phyloP scores from a whole-genome alignment of 2,113 vertebrate genomes.

The Phainopepla nitens region DNA sequence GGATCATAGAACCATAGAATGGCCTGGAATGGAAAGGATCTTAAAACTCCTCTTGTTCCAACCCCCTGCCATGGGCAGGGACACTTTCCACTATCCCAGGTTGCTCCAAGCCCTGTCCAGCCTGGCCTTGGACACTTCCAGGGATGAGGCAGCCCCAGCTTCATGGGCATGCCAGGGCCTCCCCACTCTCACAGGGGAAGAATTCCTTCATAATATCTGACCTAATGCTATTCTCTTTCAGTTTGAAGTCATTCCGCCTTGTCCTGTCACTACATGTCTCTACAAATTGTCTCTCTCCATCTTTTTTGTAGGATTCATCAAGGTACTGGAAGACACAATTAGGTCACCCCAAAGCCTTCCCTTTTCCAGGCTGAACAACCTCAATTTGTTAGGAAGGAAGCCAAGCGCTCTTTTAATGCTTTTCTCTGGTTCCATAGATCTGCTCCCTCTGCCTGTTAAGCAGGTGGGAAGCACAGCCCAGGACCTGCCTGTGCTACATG shows the following conservation, averaged over 20 bases:
- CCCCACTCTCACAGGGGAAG: neutral
- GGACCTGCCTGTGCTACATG: neutral
- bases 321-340: neutral
- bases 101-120: accelerated
- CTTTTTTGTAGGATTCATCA: neutral
- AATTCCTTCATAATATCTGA: neutral
- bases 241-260: neutral
- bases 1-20: neutral
- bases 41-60: neutral
- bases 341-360: neutral
- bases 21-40: neutral
- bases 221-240: neutral
- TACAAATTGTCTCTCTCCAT: neutral
- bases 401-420: neutral
- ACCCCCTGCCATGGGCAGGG: neutral
- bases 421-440: neutral
- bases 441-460: neutral
- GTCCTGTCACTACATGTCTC: neutral
- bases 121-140: neutral
- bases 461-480: neutral
- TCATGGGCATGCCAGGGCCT: neutral
- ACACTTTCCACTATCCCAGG: neutral
- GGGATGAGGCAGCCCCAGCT: neutral
- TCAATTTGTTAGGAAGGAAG: neutral
- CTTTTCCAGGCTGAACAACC: neutral